Evolutionary conservation across 2,113 vertebrate species (phyloP).

Genomic region (Paradoxurus hermaphroditus): DNA sequence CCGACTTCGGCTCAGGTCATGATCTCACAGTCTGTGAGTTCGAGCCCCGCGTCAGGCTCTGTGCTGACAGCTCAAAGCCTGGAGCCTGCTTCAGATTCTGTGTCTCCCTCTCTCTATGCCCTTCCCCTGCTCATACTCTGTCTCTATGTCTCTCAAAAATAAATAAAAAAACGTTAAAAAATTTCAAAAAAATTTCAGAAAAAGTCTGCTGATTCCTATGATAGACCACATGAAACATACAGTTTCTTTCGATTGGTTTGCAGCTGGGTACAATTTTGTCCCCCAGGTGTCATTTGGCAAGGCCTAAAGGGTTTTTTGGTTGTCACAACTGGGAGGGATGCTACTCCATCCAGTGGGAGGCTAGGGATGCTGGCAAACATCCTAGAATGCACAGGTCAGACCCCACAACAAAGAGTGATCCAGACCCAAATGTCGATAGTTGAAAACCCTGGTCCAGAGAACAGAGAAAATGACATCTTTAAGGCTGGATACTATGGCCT

Average conservation of each 20-base stretch:
- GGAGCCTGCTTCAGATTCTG: too few relatives aligned
- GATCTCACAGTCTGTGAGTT: too few relatives aligned
- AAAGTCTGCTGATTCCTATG: neutral
- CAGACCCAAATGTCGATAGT: neutral
- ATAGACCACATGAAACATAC: neutral
- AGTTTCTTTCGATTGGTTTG: neutral
- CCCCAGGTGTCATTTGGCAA: neutral
- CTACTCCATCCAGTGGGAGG: neutral
- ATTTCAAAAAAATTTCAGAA: too few relatives aligned
- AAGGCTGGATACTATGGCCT: neutral
- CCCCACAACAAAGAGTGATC: neutral
- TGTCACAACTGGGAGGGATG: neutral
- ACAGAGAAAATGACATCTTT: neutral
- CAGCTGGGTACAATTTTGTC: neutral
- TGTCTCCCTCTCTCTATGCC: too few relatives aligned
- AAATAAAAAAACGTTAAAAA: too few relatives aligned
- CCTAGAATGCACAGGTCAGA: neutral
- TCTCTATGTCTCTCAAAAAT: too few relatives aligned
- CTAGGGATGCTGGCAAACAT: neutral
- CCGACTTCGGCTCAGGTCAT: too few relatives aligned
- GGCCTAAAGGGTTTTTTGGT: neutral
- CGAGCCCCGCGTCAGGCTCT: too few relatives aligned
- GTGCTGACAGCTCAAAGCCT: too few relatives aligned
- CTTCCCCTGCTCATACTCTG: too few relatives aligned
- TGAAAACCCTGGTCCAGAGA: neutral